These are phyloP conservation scores for Sparus aurata DNA, from an alignment of 2,797 vertebrate genomes.

Conservation along the genomic window DNA sequence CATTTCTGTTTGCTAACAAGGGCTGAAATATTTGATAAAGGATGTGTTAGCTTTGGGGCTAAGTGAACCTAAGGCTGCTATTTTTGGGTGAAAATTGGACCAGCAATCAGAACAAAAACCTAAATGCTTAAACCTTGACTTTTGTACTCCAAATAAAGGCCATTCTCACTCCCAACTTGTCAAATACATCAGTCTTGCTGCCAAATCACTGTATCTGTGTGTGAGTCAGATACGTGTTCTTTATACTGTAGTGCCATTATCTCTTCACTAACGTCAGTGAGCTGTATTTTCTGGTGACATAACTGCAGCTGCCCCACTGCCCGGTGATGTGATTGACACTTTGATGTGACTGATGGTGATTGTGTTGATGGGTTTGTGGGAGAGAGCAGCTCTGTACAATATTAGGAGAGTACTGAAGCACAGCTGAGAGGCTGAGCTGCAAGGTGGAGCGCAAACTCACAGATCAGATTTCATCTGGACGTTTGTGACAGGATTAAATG, in stretches of 20 bases:
- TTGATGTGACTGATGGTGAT: constrained; percentile 63
- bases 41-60: not conserved
- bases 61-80: not conserved
- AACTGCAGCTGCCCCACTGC: constrained; percentile 33
- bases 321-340: constrained; percentile 67
- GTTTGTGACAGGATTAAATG: constrained; percentile 46
- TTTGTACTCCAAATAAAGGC: not conserved
- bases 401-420: constrained; percentile 41
- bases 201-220: not conserved
- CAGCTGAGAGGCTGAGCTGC: constrained; percentile 33
- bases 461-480: constrained; percentile 54
- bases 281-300: constrained; percentile 31
- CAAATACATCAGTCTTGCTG: too few relatives aligned
- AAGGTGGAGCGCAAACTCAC: constrained; percentile 11
- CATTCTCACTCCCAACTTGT: too few relatives aligned
- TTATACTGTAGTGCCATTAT: not conserved
- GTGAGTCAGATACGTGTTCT: not conserved
- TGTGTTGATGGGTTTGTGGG: constrained; percentile 44
- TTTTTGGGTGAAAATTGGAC: not conserved
- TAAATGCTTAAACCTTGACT: not conserved
- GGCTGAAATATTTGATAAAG: not conserved
- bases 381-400: constrained; percentile 29
- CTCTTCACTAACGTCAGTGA: constrained; percentile 8
- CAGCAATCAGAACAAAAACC: not conserved
- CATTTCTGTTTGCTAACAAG: not conserved